Evolutionary conservation across 2,888 invertebrate species (phyloP).

Genomic region (Acanthoscelides obtectus): DNA sequence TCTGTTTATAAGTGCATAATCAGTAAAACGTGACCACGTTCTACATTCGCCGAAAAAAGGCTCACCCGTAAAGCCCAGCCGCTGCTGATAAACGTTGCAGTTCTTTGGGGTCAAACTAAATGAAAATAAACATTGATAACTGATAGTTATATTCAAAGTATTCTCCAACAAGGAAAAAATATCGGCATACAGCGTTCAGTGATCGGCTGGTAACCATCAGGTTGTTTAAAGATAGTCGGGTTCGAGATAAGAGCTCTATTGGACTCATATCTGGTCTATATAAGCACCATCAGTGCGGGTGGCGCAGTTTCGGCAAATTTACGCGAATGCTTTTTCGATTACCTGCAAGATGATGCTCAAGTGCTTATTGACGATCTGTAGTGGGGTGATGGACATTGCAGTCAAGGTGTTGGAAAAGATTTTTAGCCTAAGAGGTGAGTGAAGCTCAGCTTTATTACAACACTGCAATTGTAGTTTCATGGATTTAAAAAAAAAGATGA

Average conservation of each 20-base stretch:
- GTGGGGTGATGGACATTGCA: constrained; percentile 2
- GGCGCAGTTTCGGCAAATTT: not conserved
- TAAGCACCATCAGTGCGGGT: not conserved
- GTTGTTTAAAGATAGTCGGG: not conserved
- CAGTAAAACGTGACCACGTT: not conserved
- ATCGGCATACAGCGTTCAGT: not conserved
- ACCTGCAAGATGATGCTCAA: not conserved
- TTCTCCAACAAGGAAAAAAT: not conserved
- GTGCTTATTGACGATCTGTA: constrained; percentile 1
- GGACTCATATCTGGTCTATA: not conserved
- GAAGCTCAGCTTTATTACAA: not conserved
- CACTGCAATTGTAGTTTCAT: not conserved
- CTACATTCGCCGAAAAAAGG: not conserved
- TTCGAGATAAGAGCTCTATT: too few species aligned
- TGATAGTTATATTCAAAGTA: not conserved
- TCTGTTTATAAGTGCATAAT: not conserved
- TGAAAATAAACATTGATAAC: not conserved
- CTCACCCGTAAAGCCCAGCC: not conserved
- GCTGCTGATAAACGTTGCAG: not conserved
- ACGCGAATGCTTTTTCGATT: not conserved
- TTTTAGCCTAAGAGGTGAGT: not conserved
- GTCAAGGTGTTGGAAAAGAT: not conserved
- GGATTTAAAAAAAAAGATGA: too few species aligned
- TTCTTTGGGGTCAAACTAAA: not conserved
- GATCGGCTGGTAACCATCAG: not conserved